Percentiles rank a stretch among this genome's conserved stretches.
These are phyloP conservation scores for Syngnathoides biaculeatus DNA, from an alignment of 2,113 vertebrate genomes.

Conservation along the genomic window DNA sequence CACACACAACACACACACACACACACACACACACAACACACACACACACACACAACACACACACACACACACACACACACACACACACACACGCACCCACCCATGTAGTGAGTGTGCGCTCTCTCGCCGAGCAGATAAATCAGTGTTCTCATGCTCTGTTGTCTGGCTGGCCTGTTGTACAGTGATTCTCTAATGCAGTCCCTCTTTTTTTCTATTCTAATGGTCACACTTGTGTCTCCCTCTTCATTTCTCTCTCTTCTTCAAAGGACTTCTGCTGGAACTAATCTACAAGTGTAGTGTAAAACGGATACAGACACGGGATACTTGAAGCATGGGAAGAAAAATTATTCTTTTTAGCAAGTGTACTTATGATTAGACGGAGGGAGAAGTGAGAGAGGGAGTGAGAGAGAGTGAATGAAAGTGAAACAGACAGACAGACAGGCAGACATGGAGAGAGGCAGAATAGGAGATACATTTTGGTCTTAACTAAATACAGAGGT, in stretches of 20 bases:
- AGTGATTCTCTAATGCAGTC: constrained; percentile 58
- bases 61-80: constrained; percentile 8
- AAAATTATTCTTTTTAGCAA: neutral
- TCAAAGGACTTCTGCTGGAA: constrained; percentile 45
- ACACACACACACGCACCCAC: constrained; percentile 18
- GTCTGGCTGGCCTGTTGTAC: constrained; percentile 56
- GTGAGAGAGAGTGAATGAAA: constrained; percentile 5
- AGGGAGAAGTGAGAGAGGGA: neutral
- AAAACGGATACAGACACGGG: neutral
- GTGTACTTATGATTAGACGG: too few relatives aligned
- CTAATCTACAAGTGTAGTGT: constrained; percentile 1
- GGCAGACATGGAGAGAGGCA: constrained; percentile 8
- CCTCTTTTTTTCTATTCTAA: constrained; percentile 53
- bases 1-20: constrained; percentile 18
- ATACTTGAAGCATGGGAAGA: neutral
- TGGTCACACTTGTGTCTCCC: constrained; percentile 41
- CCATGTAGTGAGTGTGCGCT: constrained; percentile 7
- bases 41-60: constrained; percentile 4
- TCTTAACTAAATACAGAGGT: neutral
- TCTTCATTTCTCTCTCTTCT: constrained; percentile 21
- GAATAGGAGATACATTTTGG: neutral
- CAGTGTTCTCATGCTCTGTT: constrained; percentile 65
- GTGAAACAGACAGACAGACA: constrained; percentile 1
- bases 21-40: constrained; percentile 8
- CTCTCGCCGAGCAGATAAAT: constrained; percentile 61